Evolutionary conservation across 2,888 invertebrate genomes (phyloP).

Genomic region (Parasteatoda lunata): DNA sequence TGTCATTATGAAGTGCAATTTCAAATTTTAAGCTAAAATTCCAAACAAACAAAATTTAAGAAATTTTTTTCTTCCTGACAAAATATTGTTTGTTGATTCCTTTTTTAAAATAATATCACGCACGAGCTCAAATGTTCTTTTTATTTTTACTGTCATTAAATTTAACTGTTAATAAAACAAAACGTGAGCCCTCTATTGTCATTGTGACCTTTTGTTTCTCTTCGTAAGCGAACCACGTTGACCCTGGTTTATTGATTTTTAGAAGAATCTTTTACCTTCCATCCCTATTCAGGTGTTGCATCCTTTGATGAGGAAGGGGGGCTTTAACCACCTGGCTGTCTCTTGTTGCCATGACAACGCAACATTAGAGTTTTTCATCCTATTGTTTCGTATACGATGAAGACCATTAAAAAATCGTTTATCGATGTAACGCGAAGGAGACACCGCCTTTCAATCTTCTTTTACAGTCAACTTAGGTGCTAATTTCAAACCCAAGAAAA

Average conservation of each 20-base stretch:
- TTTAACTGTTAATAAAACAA: not conserved
- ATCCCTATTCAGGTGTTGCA: slow-evolving; percentile 57
- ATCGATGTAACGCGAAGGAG: slow-evolving; percentile 17
- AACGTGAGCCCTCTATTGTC: no score
- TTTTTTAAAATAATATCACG: no score
- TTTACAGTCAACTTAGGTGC: not conserved
- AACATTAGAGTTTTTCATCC: slow-evolving; percentile 21
- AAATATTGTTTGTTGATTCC: no score
- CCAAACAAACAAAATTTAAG: no score
- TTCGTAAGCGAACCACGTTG: slow-evolving; percentile 4
- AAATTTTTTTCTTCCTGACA: no score
- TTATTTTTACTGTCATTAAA: not conserved
- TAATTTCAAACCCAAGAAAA: not conserved
- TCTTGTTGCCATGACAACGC: slow-evolving; percentile 42
- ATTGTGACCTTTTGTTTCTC: not conserved
- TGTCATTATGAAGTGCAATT: no score
- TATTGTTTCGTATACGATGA: slow-evolving; percentile 43
- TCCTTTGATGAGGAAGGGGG: slow-evolving; percentile 60
- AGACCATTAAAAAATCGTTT: slow-evolving; percentile 38
- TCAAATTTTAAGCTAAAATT: no score
- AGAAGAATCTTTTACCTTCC: slow-evolving; percentile 49
- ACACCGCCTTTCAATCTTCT: not conserved
- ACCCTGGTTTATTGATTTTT: slow-evolving; percentile 53
- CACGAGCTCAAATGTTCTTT: not conserved
- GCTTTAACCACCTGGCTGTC: slow-evolving; percentile 57